Evolutionary conservation across 2,113 vertebrate species (phyloP).

Genomic region (Leucopsar rothschildi): DNA sequence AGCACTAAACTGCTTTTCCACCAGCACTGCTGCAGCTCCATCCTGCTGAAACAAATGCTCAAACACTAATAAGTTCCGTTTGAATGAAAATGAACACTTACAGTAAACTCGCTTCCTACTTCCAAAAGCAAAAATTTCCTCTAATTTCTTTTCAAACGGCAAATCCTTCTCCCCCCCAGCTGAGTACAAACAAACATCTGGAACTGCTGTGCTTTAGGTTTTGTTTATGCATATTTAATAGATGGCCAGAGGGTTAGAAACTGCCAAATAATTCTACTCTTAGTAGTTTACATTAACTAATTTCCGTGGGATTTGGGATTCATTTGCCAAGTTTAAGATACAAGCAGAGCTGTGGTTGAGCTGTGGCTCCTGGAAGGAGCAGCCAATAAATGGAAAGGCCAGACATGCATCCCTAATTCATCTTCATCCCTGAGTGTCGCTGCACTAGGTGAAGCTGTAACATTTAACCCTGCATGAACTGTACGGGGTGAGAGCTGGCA

Average conservation of each 20-base stretch:
- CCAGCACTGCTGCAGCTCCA: neutral
- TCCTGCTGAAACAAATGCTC: neutral
- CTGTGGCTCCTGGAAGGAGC: neutral
- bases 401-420: neutral
- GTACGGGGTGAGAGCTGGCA: neutral
- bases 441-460: neutral
- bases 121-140: slow-evolving; percentile 21
- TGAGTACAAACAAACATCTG: slow-evolving; percentile 50
- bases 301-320: neutral
- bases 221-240: slow-evolving; percentile 1
- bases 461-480: neutral
- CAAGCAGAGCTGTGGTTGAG: neutral
- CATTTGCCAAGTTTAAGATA: neutral
- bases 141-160: neutral
- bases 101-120: neutral
- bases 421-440: neutral
- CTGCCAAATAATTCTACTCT: slow-evolving; percentile 4
- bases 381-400: neutral
- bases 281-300: slow-evolving; percentile 8
- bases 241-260: slow-evolving; percentile 14
- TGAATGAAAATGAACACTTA: neutral
- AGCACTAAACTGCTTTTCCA: neutral
- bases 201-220: slow-evolving; percentile 22
- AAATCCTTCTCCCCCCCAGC: neutral
- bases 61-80: neutral